These are phyloP conservation scores for Microctenopoma lineatum DNA, from an alignment of 2,797 vertebrate genomes.

Conservation along the genomic window DNA sequence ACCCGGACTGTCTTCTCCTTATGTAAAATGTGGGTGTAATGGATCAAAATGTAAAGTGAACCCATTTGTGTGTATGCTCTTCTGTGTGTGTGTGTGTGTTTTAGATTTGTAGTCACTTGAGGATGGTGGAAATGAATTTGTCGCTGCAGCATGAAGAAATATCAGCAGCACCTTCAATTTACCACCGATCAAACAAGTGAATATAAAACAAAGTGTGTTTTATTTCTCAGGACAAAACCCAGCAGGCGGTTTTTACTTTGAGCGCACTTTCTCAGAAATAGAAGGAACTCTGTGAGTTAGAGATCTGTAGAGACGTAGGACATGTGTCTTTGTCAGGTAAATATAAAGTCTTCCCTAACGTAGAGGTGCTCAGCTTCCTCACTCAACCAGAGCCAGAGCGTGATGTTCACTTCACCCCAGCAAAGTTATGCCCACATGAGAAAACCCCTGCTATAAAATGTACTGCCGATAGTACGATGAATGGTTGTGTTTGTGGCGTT, in stretches of 20 bases:
- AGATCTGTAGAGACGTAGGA: conserved; percentile 14
- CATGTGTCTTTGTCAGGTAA: conserved; percentile 62
- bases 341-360: conserved; percentile 62
- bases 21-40: conserved; percentile 47
- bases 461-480: conserved; percentile 8
- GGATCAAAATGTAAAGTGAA: conserved; percentile 40
- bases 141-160: conserved; percentile 44
- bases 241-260: background rate
- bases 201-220: conserved; percentile 21
- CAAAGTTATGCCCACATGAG: conserved; percentile 22
- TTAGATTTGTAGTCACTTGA: conserved; percentile 24
- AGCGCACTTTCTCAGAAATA: conserved; percentile 33
- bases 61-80: background rate
- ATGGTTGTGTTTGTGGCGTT: background rate
- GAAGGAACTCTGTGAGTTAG: conserved; percentile 8
- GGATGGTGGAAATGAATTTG: conserved; percentile 25
- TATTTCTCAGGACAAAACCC: conserved; percentile 4
- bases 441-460: conserved; percentile 34
- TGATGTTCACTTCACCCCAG: conserved; percentile 48
- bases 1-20: conserved; percentile 35
- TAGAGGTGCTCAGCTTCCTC: conserved; percentile 47
- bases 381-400: conserved; percentile 28
- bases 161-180: conserved; percentile 39
- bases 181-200: conserved; percentile 40
- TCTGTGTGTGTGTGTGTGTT: background rate